phyloP scores from a whole-genome alignment of 2,888 invertebrate species.

The Synergus itoensis region DNA sequence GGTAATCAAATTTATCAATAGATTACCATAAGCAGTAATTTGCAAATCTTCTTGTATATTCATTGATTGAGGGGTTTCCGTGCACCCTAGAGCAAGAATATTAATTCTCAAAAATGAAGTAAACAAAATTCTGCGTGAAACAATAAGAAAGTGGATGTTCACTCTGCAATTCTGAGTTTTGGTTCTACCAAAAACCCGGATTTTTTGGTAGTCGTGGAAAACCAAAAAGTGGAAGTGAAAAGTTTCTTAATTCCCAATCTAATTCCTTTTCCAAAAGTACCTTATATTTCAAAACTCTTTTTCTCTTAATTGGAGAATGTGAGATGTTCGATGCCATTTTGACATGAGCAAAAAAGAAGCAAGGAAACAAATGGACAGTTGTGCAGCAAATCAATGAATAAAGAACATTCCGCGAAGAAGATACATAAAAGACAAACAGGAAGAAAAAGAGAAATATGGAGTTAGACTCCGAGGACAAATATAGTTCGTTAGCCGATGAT shows the following conservation, averaged over 20 bases:
- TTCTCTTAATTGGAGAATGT: not conserved
- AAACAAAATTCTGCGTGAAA: too few relatives aligned
- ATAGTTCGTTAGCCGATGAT: conserved; percentile 73
- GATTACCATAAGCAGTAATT: not conserved
- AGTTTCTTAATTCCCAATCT: too few relatives aligned
- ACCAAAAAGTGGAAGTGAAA: conserved; percentile 8
- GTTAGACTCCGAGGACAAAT: conserved; percentile 66
- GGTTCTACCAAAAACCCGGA: too few relatives aligned
- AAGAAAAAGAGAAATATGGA: conserved; percentile 38
- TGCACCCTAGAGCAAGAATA: too few relatives aligned
- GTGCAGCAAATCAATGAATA: conserved; percentile 42
- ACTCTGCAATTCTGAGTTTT: too few relatives aligned
- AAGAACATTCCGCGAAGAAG: conserved; percentile 43
- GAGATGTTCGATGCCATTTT: not conserved
- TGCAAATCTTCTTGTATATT: not conserved
- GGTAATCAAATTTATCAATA: conserved; percentile 64
- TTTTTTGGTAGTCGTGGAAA: too few relatives aligned
- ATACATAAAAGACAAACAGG: not conserved
- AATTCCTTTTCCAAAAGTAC: too few relatives aligned
- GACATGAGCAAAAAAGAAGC: not conserved
- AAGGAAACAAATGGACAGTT: not conserved
- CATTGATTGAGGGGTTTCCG: too few relatives aligned
- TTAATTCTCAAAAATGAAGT: too few relatives aligned
- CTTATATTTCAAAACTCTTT: too few relatives aligned
- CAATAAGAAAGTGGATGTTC: too few relatives aligned